phyloP scores from a whole-genome alignment of 1,140 invertebrate species.

The Monochamus saltuarius region DNA sequence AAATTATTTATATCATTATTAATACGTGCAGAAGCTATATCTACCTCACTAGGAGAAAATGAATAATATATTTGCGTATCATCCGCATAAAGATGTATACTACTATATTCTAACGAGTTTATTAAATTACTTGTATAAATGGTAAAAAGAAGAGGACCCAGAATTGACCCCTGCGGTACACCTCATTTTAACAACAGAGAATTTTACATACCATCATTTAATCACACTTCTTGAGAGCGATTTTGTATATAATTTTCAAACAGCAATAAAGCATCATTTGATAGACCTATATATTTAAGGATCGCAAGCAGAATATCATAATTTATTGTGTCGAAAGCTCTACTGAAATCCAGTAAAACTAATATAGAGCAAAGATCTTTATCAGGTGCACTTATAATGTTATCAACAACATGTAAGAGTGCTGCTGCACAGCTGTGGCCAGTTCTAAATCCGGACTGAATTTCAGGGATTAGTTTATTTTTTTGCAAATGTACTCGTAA shows the following conservation, averaged over 20 bases:
- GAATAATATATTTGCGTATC: conserved; percentile 4
- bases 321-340: too few relatives aligned
- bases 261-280: not conserved
- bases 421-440: not conserved
- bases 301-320: too few relatives aligned
- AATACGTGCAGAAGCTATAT: not conserved
- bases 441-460: not conserved
- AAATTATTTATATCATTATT: too few relatives aligned
- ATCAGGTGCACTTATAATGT: too few relatives aligned
- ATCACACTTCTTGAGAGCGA: not conserved
- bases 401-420: not conserved
- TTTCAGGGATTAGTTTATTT: not conserved
- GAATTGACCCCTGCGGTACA: not conserved
- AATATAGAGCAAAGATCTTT: too few relatives aligned
- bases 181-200: not conserved
- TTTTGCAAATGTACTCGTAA: not conserved
- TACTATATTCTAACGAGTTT: not conserved
- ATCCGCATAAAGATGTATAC: not conserved
- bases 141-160: conserved; percentile 1
- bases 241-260: not conserved
- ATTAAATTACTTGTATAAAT: not conserved
- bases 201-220: not conserved
- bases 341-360: not conserved
- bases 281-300: not conserved
- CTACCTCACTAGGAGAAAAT: not conserved